Base-by-base conservation (phyloP, 1,140 invertebrate species). In the Cylas formicarius region DNA sequence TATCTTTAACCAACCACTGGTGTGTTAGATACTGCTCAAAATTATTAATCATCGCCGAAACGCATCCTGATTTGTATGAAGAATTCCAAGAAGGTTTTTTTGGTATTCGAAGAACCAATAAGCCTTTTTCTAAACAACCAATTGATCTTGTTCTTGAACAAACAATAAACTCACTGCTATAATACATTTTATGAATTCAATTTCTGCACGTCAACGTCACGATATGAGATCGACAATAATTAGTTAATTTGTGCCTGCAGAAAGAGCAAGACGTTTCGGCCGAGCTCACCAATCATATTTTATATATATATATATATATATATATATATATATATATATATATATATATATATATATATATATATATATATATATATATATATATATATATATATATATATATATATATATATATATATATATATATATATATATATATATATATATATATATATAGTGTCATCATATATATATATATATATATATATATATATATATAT, bases 101-200 rank as follows among this genome's bases (percentile, higher is more conserved):
- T 38, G 53, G 54, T 16, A 49, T 62, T 22, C 47, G 41, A 50
- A 32, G 53, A 19, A 58, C 53, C 4, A 20, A 28, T n/a, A 59
- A 57, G 35, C 31, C 53, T 22, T 59, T 60, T 28, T 60, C 58
- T 1, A 40, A 42, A 41, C 46, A 52, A 22, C 57, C 56, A n/a
- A 52, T 61, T 14, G 57, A 62, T 43, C 36, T 61, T 8, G 48
- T 45, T 3, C 18, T 61, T 1, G 57, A 63, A 27, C 58, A 60
- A 53, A 62, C 57, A 0, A 55, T 61, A 5, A 65, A 62, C 19
- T 63, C 1, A 57, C 49, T 31, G 57, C 55, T 14, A 46, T 49
- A 23, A 24, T 37, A 14, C 43, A 56, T 11, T 46, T 55, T 24
- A 56, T 47, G 19, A 50, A 56, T 33, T 53, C 50, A 5, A 50